Conservation (phyloP, 2,888 invertebrate species). For the Globia sparganii region DNA sequence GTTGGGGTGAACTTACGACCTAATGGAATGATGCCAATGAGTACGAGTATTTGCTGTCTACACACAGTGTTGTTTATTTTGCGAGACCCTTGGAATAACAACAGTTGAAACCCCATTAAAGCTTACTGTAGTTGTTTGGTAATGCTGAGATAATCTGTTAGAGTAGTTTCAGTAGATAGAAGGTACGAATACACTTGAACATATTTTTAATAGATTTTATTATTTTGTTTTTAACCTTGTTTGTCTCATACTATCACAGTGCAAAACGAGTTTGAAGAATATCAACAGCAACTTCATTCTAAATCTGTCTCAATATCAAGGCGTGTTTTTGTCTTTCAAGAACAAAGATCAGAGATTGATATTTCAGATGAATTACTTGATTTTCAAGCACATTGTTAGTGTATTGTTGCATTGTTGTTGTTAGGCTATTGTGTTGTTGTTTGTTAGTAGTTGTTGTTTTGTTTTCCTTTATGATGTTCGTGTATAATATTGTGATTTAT, state of each 20-base stretch:
- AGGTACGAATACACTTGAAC: slow-evolving; percentile 1
- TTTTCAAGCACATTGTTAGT: background rate
- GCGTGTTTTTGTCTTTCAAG: too few species aligned
- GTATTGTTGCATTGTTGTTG: too few species aligned
- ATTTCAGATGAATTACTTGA: background rate
- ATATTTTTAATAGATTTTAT: slow-evolving; percentile 16
- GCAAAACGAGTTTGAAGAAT: background rate
- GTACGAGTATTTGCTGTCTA: slow-evolving; percentile 57
- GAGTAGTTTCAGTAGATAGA: slow-evolving; percentile 15
- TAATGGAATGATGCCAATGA: slow-evolving; percentile 62
- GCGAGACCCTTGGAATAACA: slow-evolving; percentile 56
- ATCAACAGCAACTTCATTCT: background rate
- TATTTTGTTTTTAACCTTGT: slow-evolving; percentile 14
- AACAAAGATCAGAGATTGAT: background rate
- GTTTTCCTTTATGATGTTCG: too few species aligned
- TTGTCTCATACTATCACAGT: background rate
- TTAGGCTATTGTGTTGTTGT: too few species aligned
- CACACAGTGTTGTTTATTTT: slow-evolving; percentile 62
- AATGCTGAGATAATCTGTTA: slow-evolving; percentile 42
- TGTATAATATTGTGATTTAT: too few species aligned
- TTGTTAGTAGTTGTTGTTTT: too few species aligned
- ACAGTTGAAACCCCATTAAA: slow-evolving; percentile 51
- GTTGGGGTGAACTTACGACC: slow-evolving; percentile 61
- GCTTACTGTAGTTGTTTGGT: slow-evolving; percentile 51
- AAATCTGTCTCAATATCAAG: background rate